Base-by-base conservation (phyloP, 2,888 invertebrate genomes). In the Rhagium mordax region DNA sequence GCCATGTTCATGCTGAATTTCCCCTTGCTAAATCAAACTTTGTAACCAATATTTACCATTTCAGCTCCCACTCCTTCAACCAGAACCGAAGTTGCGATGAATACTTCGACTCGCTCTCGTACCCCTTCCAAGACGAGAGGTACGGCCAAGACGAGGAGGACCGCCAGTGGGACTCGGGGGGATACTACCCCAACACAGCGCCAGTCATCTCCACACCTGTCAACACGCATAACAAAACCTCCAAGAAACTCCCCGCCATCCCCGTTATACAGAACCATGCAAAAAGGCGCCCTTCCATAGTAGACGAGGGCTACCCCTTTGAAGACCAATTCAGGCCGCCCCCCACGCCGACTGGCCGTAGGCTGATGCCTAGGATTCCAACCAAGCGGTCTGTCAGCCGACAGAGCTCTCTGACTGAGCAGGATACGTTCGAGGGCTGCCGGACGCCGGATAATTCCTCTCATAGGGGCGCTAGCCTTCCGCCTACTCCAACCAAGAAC, bases 101-200 rank as follows among this genome's bases (percentile, higher is more conserved):
- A 86, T 93, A 90, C 85, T 93, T 89, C 85, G 92, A 93, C 86
- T 89, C 91, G 27, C 90, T 89, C 71, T 91, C 92, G 79, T 92
- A 91, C 83, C 90, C 91, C 65, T 93, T 91, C 85, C 92, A 92
- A 85, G 89, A 91, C 74, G 90, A 88, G 71, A 82, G 91, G 73
- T 91, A 91, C 82, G 91, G 90, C 53, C 89, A 90, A 82, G 90
- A 91, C 74, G 93, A 94, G 72, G 93, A 93, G 84, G 91, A 93
- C 80, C 89, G 93, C 8, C 93, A 93, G 82, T 94, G 94, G 94
- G 94, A 94, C 82, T 92, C 92, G 53, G 93, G 93, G 83, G 93
- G 94, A 86, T 90, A 70, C 65, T 77, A 75, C 33, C 59, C 71
- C 5, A 87, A 85, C 67, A 75, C 77, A 21, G 75, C 77, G 13